Evolutionary conservation across 2,888 invertebrate species (phyloP).

Genomic region (Phengaris arion): DNA sequence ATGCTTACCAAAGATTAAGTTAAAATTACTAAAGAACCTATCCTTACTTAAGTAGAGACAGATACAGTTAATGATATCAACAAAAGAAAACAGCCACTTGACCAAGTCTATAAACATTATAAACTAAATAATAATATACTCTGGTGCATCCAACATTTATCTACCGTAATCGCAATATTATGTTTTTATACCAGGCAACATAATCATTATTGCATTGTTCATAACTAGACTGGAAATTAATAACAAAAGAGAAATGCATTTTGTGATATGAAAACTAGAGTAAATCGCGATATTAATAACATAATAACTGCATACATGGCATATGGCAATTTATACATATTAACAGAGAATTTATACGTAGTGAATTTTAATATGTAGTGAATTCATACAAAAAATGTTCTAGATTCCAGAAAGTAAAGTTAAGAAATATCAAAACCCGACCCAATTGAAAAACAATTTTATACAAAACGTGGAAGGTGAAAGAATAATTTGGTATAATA

Average conservation of each 20-base stretch:
- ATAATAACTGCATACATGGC: background rate
- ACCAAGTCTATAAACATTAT: background rate
- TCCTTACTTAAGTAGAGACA: background rate
- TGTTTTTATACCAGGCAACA: background rate
- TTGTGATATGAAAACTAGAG: background rate
- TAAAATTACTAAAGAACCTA: background rate
- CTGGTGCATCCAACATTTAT: background rate
- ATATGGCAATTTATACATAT: background rate
- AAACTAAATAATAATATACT: background rate
- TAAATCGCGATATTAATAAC: background rate
- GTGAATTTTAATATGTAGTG: background rate
- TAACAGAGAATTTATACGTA: background rate
- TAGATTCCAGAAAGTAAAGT: background rate
- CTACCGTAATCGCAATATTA: slow-evolving; percentile 14
- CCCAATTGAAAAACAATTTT: slow-evolving; percentile 3
- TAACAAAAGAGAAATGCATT: slow-evolving; percentile 1
- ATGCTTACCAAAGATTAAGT: background rate
- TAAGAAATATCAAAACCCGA: background rate
- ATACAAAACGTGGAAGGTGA: background rate
- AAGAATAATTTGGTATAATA: background rate
- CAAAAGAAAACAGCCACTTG: background rate
- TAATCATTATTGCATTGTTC: slow-evolving; percentile 2
- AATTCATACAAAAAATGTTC: background rate
- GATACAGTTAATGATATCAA: background rate
- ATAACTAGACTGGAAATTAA: slow-evolving; percentile 10